Percentiles rank a stretch among this genome's conserved stretches.
phyloP scores from a whole-genome alignment of 2,888 invertebrate species.

The Ectemnius lituratus region DNA sequence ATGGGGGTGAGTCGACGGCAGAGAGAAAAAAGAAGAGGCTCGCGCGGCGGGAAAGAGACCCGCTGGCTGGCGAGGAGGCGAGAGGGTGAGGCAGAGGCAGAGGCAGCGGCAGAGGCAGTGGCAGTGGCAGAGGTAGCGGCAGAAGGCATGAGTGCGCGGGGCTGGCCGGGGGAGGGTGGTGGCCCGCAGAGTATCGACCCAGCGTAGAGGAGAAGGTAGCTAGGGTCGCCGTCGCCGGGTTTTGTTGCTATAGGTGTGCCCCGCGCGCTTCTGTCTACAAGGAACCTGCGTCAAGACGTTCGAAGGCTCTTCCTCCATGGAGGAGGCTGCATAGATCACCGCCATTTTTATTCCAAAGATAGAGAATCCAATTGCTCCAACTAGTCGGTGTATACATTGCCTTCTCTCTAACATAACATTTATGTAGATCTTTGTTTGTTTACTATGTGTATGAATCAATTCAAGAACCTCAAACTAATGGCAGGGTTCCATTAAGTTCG shows the following conservation, averaged over 20 bases:
- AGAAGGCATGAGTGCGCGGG: constrained; percentile 57
- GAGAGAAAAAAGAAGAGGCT: constrained; percentile 45
- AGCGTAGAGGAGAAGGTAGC: constrained; percentile 70
- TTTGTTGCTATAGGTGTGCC: constrained; percentile 75
- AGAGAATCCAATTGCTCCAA: constrained; percentile 2
- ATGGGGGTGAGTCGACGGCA: constrained; percentile 45
- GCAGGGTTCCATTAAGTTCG: too few species aligned
- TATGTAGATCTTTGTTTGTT: too few species aligned
- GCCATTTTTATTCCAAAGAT: too few species aligned
- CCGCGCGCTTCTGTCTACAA: constrained; percentile 63
- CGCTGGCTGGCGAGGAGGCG: constrained; percentile 12
- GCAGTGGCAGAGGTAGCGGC: constrained; percentile 28
- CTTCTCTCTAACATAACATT: too few species aligned
- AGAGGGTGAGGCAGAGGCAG: constrained; percentile 36
- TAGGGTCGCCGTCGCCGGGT: constrained; percentile 74
- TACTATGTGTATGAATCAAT: too few species aligned
- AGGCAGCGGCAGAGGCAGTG: constrained; percentile 9
- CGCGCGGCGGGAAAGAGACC: constrained; percentile 5
- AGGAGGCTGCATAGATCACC: too few species aligned
- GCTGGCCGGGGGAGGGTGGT: constrained; percentile 64
- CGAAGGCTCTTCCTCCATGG: constrained; percentile 26
- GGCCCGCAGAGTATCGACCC: constrained; percentile 77
- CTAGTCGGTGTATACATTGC: too few species aligned
- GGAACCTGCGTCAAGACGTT: constrained; percentile 56
- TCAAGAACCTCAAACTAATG: too few species aligned